Evolutionary conservation across 2,113 vertebrate species (phyloP).

Genomic region (Alces alces): DNA sequence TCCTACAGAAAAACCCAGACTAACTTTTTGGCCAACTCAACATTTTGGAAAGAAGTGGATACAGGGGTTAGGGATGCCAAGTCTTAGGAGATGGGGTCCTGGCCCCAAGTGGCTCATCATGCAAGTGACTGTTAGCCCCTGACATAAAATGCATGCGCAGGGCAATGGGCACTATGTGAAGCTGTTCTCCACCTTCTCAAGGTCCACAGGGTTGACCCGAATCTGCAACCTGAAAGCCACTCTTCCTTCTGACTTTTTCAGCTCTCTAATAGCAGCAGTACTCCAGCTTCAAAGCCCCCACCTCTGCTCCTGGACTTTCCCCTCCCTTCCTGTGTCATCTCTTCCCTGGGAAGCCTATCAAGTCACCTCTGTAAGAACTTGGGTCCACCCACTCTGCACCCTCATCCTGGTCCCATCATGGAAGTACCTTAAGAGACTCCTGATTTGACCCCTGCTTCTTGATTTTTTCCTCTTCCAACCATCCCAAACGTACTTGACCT

Average conservation of each 20-base stretch:
- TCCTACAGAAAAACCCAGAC: not conserved
- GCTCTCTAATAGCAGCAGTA: too few species aligned
- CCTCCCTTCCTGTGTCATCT: not conserved
- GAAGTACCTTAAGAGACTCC: not conserved
- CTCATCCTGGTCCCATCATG: fast-evolving
- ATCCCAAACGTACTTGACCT: fast-evolving
- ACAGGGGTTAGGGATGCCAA: not conserved
- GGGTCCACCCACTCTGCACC: not conserved
- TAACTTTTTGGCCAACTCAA: not conserved
- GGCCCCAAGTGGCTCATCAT: not conserved
- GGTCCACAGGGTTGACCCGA: not conserved
- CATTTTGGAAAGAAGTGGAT: not conserved
- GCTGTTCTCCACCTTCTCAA: not conserved
- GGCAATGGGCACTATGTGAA: not conserved
- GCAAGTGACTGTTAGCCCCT: not conserved
- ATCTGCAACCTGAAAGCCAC: not conserved
- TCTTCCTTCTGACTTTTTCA: not conserved
- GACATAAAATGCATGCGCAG: not conserved
- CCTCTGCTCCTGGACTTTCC: not conserved
- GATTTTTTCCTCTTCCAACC: not conserved
- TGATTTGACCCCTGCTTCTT: not conserved
- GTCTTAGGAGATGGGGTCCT: not conserved
- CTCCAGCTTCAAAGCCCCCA: not conserved
- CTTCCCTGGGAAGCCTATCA: not conserved
- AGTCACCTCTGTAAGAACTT: not conserved